phyloP scores from a whole-genome alignment of 1,140 invertebrate species.

The Campoletis sonorensis region DNA sequence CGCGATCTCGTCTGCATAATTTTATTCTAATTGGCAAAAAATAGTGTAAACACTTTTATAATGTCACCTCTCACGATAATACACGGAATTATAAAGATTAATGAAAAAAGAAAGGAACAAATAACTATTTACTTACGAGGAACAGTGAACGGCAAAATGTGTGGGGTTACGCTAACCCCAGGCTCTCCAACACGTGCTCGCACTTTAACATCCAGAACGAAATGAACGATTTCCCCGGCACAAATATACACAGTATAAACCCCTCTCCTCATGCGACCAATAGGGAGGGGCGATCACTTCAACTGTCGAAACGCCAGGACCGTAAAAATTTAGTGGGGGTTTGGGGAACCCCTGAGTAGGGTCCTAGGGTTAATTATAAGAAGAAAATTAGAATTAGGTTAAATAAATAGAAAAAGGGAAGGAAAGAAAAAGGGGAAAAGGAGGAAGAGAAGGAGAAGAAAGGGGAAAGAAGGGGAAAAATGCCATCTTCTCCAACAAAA shows the following conservation, averaged over 20 bases:
- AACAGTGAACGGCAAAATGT: not conserved
- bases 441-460: too few species aligned
- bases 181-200: not conserved
- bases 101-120: not conserved
- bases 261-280: not conserved
- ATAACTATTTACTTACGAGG: conserved; percentile 2
- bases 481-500: too few species aligned
- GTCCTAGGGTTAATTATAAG: not conserved
- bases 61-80: not conserved
- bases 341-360: not conserved
- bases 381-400: too few species aligned
- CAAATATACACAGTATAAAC: not conserved
- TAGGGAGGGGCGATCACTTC: not conserved
- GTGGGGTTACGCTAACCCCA: conserved; percentile 15
- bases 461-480: too few species aligned
- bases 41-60: not conserved
- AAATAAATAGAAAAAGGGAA: too few species aligned
- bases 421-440: too few species aligned
- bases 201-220: not conserved
- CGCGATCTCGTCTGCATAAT: conserved; percentile 13
- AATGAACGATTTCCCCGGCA: not conserved
- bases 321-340: not conserved
- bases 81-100: conserved; percentile 5
- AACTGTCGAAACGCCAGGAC: conserved; percentile 30
- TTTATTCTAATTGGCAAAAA: conserved; percentile 3